phyloP scores from a whole-genome alignment of 2,888 invertebrate species.

The Willowsia nigromaculata region DNA sequence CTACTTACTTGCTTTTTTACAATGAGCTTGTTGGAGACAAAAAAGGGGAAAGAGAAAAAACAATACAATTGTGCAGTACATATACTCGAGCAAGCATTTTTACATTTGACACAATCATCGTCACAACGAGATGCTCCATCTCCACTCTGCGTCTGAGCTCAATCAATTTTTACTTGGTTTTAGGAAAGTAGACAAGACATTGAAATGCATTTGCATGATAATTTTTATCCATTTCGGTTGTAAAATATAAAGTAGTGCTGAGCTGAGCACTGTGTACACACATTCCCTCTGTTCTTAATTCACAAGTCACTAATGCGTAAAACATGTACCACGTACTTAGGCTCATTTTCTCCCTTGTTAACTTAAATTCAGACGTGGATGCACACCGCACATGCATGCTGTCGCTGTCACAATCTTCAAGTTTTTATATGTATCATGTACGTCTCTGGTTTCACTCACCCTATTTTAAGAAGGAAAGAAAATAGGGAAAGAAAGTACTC shows the following conservation, averaged over 20 bases:
- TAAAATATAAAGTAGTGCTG: background rate
- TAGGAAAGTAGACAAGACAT: background rate
- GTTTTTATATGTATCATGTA: background rate
- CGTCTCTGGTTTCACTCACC: background rate
- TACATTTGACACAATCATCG: background rate
- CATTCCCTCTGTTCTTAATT: background rate
- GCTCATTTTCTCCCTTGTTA: slow-evolving; percentile 31
- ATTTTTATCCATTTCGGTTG: slow-evolving; percentile 6
- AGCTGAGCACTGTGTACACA: too few relatives aligned
- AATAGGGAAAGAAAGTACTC: background rate
- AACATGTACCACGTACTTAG: slow-evolving; percentile 42
- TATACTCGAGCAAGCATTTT: background rate
- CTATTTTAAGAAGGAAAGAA: slow-evolving; percentile 34
- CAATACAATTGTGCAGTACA: background rate
- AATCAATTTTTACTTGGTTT: slow-evolving; percentile 31
- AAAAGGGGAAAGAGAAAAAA: slow-evolving; percentile 38
- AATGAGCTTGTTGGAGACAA: slow-evolving; percentile 56
- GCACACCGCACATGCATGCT: background rate
- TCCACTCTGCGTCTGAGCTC: background rate
- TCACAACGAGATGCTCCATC: background rate
- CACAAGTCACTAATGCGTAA: slow-evolving; percentile 42
- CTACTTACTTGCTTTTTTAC: slow-evolving; percentile 48
- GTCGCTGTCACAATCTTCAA: background rate
- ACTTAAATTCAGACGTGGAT: background rate
- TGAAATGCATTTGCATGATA: slow-evolving; percentile 43